Conservation (phyloP, 2,113 vertebrate genomes). For the Telmatochromis sp. region DNA sequence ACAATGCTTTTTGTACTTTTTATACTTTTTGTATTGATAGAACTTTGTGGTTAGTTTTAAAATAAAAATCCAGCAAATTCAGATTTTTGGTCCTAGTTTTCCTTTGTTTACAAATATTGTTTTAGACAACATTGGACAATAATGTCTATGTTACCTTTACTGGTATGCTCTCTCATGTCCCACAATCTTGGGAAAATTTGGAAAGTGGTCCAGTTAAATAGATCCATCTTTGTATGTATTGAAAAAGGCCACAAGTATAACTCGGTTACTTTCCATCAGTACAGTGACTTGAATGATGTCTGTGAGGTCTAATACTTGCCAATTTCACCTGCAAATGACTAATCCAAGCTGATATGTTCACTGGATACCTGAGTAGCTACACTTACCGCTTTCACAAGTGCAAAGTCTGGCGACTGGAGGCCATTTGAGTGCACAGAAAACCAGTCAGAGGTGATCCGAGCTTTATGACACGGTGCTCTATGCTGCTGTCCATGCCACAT, state of each 20-base stretch:
- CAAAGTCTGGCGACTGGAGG: not conserved
- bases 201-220: not conserved
- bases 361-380: not conserved
- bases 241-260: not conserved
- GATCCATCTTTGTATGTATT: not conserved
- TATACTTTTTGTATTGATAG: slow-evolving; percentile 63
- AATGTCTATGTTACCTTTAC: not conserved
- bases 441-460: rapidly evolving
- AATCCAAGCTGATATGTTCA: not conserved
- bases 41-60: slow-evolving; percentile 55
- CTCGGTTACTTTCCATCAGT: not conserved
- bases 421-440: not conserved
- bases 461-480: not conserved
- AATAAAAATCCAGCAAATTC: slow-evolving; percentile 43
- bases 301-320: not conserved
- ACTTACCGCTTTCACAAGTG: not conserved
- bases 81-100: not conserved
- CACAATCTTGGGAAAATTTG: not conserved
- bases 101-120: not conserved
- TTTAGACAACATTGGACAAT: not conserved
- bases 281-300: not conserved
- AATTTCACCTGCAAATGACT: not conserved
- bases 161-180: not conserved
- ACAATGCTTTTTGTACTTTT: slow-evolving; percentile 55
- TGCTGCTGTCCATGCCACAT: not conserved